Percentiles rank a stretch among this genome's conserved stretches.
phyloP scores from a whole-genome alignment of 2,797 vertebrate species.

The Lagorchestes hirsutus region DNA sequence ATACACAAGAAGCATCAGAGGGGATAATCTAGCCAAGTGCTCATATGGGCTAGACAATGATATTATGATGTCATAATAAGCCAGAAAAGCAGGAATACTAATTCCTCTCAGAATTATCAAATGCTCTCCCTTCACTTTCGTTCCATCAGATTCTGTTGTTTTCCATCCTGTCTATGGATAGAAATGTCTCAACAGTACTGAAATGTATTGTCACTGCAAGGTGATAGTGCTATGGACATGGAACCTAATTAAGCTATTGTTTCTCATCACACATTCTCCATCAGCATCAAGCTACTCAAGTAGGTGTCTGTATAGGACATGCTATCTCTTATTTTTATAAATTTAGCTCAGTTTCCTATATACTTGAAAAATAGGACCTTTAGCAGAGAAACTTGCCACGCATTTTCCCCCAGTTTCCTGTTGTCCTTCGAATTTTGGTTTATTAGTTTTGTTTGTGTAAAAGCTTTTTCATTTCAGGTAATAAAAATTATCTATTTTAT shows the following conservation, averaged over 20 bases:
- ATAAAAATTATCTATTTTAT: neutral
- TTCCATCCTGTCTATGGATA: too few relatives aligned
- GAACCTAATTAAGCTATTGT: neutral
- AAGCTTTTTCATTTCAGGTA: neutral
- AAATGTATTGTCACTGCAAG: neutral
- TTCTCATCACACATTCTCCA: neutral
- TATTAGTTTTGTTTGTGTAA: neutral
- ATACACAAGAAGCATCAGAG: neutral
- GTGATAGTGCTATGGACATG: neutral
- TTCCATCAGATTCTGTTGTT: too few relatives aligned
- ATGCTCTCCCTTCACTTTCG: too few relatives aligned
- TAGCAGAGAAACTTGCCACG: neutral
- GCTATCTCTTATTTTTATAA: neutral
- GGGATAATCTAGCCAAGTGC: neutral
- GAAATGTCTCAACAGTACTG: too few relatives aligned
- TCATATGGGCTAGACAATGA: too few relatives aligned
- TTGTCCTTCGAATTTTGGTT: neutral
- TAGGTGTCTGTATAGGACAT: neutral
- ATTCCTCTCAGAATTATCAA: too few relatives aligned
- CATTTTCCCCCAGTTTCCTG: neutral
- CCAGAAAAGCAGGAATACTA: too few relatives aligned
- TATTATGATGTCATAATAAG: too few relatives aligned
- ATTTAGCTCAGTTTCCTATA: neutral
- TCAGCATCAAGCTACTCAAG: neutral
- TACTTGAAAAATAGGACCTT: neutral